Evolutionary conservation across 2,113 vertebrate species (phyloP), one percentile per base, ranked within the genome.

Genomic region (Cephalophus harveyi): DNA sequence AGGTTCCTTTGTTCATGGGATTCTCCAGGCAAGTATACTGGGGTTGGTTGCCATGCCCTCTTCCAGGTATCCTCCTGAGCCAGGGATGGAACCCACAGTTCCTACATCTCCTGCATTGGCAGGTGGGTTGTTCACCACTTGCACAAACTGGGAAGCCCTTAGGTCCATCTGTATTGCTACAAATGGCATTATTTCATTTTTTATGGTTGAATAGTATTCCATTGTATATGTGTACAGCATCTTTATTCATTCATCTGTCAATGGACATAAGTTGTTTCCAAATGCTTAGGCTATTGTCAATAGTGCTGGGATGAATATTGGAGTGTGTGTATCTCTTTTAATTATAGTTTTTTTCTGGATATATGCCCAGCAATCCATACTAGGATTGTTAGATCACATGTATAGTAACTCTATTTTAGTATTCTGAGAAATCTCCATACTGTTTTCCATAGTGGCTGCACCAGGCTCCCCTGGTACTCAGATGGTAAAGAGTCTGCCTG

Each of bases 141-240:
- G 67, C 1, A 0, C 19, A 71, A 40, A 0, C n/a, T 71, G n/a
- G 67, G n/a, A 40, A 71, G n/a, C n/a, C 19, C n/a, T 71, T 71
- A 71, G n/a, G 27, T 48, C 76, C 27, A 48, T 48, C 27, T 46
- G 8, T 48, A 14, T 48, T 17, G 27, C 6, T 43, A 13, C 12
- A 76, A 46, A 43, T 43, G 40, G 2, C 27, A 48, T 48, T 48
- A 78, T 78, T 78, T 78, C 27, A 78, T 30, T 48, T 30, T 78
- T 48, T 78, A 4, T 30, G 27, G 27, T 27, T 48, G 27, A 30
- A 7, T 78, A 78, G 14, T 48, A 30, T 10, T 48, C 43, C 43
- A 78, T 9, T 46, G 4, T 46, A 46, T 78, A 78, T 78, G 14
- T 0, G 0, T 76, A 43, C 13, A 28, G 7, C 74, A 28, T 78